Evolutionary conservation across 2,888 invertebrate species (phyloP).

Genomic region (Netelia inedita): DNA sequence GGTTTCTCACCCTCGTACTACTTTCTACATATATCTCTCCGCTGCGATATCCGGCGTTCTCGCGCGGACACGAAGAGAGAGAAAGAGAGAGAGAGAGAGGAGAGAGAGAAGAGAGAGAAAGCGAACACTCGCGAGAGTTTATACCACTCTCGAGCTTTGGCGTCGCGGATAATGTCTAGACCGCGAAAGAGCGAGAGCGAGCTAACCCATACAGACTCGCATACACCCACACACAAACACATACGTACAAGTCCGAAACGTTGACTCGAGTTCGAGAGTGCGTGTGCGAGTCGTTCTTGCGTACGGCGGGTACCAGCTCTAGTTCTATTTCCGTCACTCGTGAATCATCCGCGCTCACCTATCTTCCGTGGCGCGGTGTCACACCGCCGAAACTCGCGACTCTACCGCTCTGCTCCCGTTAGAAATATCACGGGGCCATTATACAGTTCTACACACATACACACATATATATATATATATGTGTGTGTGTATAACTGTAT

Average conservation of each 20-base stretch:
- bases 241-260: conserved; percentile 5
- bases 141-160: conserved; percentile 29
- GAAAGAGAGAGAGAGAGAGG: conserved; percentile 2
- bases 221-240: conserved; percentile 7
- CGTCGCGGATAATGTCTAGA: conserved; percentile 64
- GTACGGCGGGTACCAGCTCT: conserved; percentile 73
- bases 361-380: conserved; percentile 74
- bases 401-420: conserved; percentile 65
- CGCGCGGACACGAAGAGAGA: conserved; percentile 72
- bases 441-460: conserved; percentile 23
- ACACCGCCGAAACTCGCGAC: conserved; percentile 64
- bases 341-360: conserved; percentile 83
- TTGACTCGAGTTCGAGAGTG: conserved; percentile 31
- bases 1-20: conserved; percentile 77
- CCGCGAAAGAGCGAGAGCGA: conserved; percentile 54
- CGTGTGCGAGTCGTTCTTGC: conserved; percentile 36
- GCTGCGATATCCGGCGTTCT: conserved; percentile 72
- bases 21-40: conserved; percentile 60
- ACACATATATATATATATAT: neutral
- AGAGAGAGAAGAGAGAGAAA: conserved; percentile 53
- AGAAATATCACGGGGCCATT: conserved; percentile 69
- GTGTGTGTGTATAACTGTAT: conserved; percentile 26
- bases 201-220: neutral
- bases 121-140: conserved; percentile 52
- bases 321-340: conserved; percentile 83